Conservation (phyloP, 1,140 invertebrate genomes). For the Anagrus nilaparvatae region DNA sequence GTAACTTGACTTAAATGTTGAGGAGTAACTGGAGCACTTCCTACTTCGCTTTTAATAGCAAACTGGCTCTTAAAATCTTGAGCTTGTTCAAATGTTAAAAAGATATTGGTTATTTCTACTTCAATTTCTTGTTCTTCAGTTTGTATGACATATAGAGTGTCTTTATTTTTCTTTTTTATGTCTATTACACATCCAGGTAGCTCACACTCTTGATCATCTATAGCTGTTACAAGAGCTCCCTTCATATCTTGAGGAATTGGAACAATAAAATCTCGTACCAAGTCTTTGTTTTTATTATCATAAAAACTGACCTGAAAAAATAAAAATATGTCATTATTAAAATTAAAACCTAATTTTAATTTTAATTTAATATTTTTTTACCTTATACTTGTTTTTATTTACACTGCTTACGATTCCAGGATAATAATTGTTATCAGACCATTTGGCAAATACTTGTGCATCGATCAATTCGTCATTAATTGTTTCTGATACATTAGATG, state of each 20-base stretch:
- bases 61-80: conserved; percentile 8
- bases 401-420: conserved; percentile 45
- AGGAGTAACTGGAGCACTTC: conserved; percentile 13
- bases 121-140: conserved; percentile 25
- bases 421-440: conserved; percentile 54
- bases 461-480: conserved; percentile 29
- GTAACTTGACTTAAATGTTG: conserved; percentile 25
- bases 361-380: conserved; percentile 16
- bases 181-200: conserved; percentile 29
- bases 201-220: conserved; percentile 23
- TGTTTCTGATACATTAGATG: not conserved
- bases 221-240: conserved; percentile 29
- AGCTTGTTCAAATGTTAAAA: conserved; percentile 30
- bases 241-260: conserved; percentile 23
- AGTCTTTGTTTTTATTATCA: conserved; percentile 46
- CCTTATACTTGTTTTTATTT: conserved; percentile 47
- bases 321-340: not conserved
- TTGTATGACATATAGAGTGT: conserved; percentile 23
- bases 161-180: conserved; percentile 13
- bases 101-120: conserved; percentile 29
- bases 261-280: conserved; percentile 50
- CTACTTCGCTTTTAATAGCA: no score
- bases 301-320: conserved; percentile 38
- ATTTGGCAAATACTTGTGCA: conserved; percentile 49
- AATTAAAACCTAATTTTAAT: not conserved